These are phyloP conservation scores for Tetrapedia diversipes DNA, from an alignment of 2,888 invertebrate species.

Conservation along the genomic window DNA sequence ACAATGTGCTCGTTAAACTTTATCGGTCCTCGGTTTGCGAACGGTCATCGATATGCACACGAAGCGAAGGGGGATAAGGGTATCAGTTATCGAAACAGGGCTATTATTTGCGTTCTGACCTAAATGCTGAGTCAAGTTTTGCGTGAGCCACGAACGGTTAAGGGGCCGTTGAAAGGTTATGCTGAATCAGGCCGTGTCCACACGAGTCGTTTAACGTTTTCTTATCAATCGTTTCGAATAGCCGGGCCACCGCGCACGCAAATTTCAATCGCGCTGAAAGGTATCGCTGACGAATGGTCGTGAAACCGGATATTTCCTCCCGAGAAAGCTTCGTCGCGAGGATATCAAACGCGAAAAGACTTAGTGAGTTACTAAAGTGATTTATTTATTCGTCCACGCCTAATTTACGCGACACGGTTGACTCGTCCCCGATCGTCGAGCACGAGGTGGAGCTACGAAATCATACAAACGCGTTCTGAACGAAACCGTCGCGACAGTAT, in stretches of 20 bases:
- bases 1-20: not conserved
- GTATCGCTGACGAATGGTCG: conserved; percentile 6
- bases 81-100: conserved; percentile 49
- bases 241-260: conserved; percentile 36
- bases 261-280: conserved; percentile 41
- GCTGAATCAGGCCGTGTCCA: conserved; percentile 44
- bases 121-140: conserved; percentile 53
- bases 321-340: not conserved
- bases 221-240: conserved; percentile 45
- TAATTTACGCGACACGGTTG: conserved; percentile 44
- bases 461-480: conserved; percentile 52
- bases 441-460: conserved; percentile 42
- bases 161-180: conserved; percentile 46
- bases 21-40: not conserved
- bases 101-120: conserved; percentile 57
- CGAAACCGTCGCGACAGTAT: conserved; percentile 41
- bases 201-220: conserved; percentile 32
- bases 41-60: conserved; percentile 3
- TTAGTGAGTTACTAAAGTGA: too few relatives aligned
- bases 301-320: conserved; percentile 16
- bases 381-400: too few relatives aligned
- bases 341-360: too few relatives aligned
- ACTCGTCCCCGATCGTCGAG: conserved; percentile 46
- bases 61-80: conserved; percentile 25
- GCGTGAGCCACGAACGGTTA: conserved; percentile 42